Conservation (phyloP, 2,113 vertebrate species). For the Caretta caretta region DNA sequence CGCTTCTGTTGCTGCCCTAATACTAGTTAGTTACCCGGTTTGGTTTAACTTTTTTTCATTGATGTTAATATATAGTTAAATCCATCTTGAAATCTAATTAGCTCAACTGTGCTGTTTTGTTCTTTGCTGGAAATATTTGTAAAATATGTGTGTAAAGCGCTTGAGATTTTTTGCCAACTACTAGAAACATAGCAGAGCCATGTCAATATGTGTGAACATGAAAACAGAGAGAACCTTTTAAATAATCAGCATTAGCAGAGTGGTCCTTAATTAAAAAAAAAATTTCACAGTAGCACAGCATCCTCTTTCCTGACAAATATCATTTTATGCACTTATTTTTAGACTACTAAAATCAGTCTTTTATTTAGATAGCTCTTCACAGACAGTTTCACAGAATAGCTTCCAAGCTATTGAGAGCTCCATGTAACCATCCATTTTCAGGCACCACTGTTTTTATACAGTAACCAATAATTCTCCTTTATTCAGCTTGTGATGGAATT, state of each 20-base stretch:
- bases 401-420: not conserved
- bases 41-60: too few relatives aligned
- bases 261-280: not conserved
- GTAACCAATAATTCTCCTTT: not conserved
- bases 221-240: not conserved
- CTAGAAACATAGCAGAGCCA: not conserved
- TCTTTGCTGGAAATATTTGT: not conserved
- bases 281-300: not conserved
- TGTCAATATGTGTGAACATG: not conserved
- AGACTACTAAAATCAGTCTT: not conserved
- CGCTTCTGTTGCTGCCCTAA: not conserved
- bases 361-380: not conserved
- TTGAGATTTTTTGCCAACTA: not conserved
- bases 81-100: not conserved
- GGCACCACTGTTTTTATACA: not conserved
- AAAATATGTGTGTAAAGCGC: not conserved
- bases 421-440: fast-evolving
- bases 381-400: not conserved
- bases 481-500: not conserved
- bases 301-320: not conserved
- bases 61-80: not conserved
- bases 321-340: not conserved
- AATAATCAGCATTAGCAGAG: not conserved
- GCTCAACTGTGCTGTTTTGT: not conserved
- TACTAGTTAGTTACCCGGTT: not conserved